These are phyloP conservation scores for Melanocharis versteri DNA, from an alignment of 2,113 vertebrate genomes.

Conservation along the genomic window DNA sequence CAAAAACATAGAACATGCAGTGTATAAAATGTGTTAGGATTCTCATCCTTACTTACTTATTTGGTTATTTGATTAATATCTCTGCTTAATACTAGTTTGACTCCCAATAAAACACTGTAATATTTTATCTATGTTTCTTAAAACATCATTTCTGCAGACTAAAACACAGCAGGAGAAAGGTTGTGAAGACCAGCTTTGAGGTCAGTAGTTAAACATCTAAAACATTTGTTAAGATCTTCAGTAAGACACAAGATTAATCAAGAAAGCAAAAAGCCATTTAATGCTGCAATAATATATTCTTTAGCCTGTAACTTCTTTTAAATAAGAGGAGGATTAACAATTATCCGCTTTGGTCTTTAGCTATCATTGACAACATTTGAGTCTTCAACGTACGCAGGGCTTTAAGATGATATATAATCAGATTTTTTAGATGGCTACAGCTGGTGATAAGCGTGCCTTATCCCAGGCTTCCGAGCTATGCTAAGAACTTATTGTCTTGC, in stretches of 20 bases:
- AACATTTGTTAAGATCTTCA: neutral
- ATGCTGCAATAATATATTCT: neutral
- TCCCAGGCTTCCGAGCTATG: neutral
- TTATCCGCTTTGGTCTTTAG: slow-evolving; percentile 6
- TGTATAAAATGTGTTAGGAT: neutral
- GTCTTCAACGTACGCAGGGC: neutral
- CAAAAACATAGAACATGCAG: neutral
- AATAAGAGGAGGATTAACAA: neutral
- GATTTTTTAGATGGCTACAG: neutral
- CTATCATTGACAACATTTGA: neutral
- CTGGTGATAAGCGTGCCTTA: neutral
- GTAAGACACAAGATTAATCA: neutral
- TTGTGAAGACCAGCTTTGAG: neutral
- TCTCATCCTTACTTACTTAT: neutral
- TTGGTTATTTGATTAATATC: neutral
- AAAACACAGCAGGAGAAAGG: neutral
- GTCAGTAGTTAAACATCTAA: neutral
- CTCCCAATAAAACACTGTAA: neutral
- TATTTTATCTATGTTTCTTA: neutral
- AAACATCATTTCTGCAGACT: neutral
- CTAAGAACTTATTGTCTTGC: neutral
- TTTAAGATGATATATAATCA: slow-evolving; percentile 15
- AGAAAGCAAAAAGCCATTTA: neutral
- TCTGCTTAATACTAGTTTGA: neutral
- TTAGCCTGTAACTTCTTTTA: neutral